Evolutionary conservation across 2,797 vertebrate genomes (phyloP).

Genomic region (Enteromius anoplus): DNA sequence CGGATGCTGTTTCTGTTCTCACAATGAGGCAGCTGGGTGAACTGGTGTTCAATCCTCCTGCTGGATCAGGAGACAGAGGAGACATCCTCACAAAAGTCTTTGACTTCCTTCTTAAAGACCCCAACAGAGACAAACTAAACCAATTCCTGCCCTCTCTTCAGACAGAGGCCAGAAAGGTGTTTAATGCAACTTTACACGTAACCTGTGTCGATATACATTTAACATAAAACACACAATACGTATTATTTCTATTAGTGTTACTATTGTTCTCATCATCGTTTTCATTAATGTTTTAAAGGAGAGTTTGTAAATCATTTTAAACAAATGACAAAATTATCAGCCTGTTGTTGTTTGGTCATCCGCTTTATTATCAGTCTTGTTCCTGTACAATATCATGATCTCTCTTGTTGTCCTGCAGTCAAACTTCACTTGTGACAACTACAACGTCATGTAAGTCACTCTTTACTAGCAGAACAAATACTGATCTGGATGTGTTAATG

Average conservation of each 20-base stretch:
- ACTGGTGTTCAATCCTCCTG: constrained; percentile 1
- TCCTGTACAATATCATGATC: neutral
- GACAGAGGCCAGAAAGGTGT: constrained; percentile 18
- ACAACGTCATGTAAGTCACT: constrained; percentile 19
- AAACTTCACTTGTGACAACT: constrained; percentile 35
- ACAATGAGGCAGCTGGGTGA: neutral
- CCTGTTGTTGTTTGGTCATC: neutral
- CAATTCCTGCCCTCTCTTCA: constrained; percentile 1
- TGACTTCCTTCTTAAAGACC: neutral
- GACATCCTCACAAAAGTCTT: constrained; percentile 15
- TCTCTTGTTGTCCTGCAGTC: constrained; percentile 10
- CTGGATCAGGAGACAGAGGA: neutral
- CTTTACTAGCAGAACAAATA: neutral
- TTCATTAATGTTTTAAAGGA: neutral
- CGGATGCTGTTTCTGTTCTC: neutral
- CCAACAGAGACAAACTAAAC: neutral
- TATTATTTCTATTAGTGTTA: neutral
- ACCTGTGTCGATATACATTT: neutral
- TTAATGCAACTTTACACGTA: neutral
- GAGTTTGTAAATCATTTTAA: neutral
- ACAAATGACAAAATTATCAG: too few species aligned
- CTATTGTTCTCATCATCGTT: neutral
- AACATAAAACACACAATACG: neutral
- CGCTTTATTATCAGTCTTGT: neutral
- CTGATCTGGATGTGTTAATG: neutral